Percentiles rank a stretch among this genome's conserved stretches.
Conservation (phyloP, 30 jellyfish, hydroid and myxozoan genomes). For the Cassiopea andromeda region DNA sequence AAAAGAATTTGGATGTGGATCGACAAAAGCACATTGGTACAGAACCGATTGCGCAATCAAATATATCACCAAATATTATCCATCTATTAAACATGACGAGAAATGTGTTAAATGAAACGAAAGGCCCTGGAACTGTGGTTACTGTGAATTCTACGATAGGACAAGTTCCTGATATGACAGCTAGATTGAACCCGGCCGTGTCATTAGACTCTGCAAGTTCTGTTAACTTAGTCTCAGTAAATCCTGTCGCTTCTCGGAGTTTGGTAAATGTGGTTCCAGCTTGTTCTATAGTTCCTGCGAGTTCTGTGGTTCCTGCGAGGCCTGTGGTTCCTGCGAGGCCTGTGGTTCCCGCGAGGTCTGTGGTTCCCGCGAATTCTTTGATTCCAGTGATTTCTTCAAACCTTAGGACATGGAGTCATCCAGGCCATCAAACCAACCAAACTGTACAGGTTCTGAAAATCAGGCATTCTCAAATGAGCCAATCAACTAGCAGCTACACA, state of each 20-base stretch:
- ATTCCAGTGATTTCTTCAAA: neutral
- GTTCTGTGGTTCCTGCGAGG: neutral
- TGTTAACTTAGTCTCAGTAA: neutral
- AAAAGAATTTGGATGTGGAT: neutral
- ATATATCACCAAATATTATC: slow-evolving; percentile 34
- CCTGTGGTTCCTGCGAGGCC: too few relatives aligned
- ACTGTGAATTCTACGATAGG: neutral
- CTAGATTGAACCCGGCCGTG: neutral
- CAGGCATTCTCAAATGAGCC: neutral
- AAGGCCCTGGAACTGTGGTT: slow-evolving; percentile 38
- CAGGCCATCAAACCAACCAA: neutral
- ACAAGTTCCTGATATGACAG: neutral
- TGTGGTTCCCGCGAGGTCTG: neutral
- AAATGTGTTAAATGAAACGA: slow-evolving; percentile 33
- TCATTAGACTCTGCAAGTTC: neutral
- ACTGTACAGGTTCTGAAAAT: neutral
- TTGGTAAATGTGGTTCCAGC: neutral
- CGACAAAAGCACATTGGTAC: neutral
- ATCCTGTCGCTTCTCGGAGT: neutral
- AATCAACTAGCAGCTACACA: neutral
- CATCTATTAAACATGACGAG: slow-evolving; percentile 65
- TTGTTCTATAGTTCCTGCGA: too few relatives aligned
- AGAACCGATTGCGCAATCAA: neutral
- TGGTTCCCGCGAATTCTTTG: slow-evolving; percentile 3
- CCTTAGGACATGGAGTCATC: neutral